phyloP scores from a whole-genome alignment of 2,113 vertebrate genomes.

The Empidonax traillii region DNA sequence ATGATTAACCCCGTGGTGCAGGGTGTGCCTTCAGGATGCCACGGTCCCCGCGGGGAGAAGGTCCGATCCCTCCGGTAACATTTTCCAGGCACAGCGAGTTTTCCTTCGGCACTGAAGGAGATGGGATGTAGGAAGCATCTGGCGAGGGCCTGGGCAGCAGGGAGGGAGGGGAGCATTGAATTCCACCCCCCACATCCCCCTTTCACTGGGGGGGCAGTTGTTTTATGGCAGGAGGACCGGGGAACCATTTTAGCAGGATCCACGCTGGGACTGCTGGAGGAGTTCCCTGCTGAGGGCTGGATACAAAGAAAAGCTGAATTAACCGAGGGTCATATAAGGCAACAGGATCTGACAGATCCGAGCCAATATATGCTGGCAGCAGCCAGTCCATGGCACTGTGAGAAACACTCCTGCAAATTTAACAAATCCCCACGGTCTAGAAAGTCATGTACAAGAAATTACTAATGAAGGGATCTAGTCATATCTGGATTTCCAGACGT shows the following conservation, averaged over 20 bases:
- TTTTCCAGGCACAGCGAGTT: neutral
- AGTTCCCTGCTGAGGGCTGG: conserved; percentile 58
- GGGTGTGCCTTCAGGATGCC: neutral
- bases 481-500: conserved; percentile 70
- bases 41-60: neutral
- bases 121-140: conserved; percentile 35
- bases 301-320: conserved; percentile 64
- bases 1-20: conserved; percentile 3
- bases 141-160: neutral
- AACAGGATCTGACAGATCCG: conserved; percentile 64
- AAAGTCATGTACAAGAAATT: conserved; percentile 70
- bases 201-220: conserved; percentile 34
- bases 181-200: conserved; percentile 47
- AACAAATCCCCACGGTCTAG: conserved; percentile 66
- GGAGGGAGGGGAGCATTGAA: conserved; percentile 34
- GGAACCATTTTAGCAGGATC: conserved; percentile 52
- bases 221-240: conserved; percentile 39
- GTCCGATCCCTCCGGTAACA: neutral
- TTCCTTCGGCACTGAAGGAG: neutral
- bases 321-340: conserved; percentile 64
- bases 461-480: conserved; percentile 68
- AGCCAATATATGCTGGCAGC: conserved; percentile 64
- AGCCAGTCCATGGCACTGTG: conserved; percentile 67
- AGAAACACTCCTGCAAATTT: conserved; percentile 69
- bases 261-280: conserved; percentile 34